Evolutionary conservation across 2,888 invertebrate genomes (phyloP).

Genomic region (Eupelmus urozonus): DNA sequence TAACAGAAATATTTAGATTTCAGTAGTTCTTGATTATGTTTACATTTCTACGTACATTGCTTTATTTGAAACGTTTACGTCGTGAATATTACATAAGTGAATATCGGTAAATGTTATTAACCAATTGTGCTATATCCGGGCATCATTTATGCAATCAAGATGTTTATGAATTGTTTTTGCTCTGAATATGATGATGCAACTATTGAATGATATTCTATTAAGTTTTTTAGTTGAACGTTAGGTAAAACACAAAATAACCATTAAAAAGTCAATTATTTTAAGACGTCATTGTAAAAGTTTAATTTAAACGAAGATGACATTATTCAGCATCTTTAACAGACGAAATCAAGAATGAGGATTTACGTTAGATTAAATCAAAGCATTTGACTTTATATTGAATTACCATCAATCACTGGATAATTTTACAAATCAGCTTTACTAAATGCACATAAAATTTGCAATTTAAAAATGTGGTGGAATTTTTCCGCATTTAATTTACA

Average conservation of each 20-base stretch:
- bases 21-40: conserved; percentile 11
- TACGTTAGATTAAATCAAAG: not conserved
- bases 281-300: conserved; percentile 10
- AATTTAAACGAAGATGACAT: conserved; percentile 14
- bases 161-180: conserved; percentile 18
- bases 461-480: not conserved
- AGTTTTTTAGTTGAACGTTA: not conserved
- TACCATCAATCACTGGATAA: conserved; percentile 14
- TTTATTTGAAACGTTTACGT: not conserved
- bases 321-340: conserved; percentile 19
- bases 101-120: conserved; percentile 19
- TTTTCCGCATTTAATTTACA: not conserved
- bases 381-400: conserved; percentile 17
- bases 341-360: not conserved
- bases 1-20: not conserved
- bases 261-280: conserved; percentile 35
- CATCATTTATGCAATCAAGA: conserved; percentile 10
- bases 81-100: conserved; percentile 2
- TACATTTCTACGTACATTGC: not conserved
- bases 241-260: conserved; percentile 3
- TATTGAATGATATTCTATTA: conserved; percentile 17
- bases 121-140: not conserved
- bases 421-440: conserved; percentile 4
- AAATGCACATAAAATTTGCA: conserved; percentile 33
- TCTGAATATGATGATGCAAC: conserved; percentile 16